phyloP scores from a whole-genome alignment of 2,113 vertebrate species.

The Ageneiosus marmoratus region DNA sequence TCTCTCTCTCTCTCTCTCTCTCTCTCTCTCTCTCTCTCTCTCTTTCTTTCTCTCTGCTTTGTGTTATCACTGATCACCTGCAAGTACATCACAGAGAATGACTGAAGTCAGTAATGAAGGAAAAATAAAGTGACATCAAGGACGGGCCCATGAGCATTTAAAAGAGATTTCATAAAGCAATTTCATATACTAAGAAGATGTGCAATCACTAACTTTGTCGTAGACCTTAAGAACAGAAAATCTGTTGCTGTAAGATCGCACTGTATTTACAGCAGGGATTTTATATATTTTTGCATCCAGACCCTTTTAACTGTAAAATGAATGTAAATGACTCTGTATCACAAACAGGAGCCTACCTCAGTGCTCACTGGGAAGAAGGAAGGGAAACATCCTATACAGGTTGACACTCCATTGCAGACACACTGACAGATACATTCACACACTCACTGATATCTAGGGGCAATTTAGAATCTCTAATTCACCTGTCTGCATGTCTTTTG shows the following conservation, averaged over 20 bases:
- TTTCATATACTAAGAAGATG: background rate
- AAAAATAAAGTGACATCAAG: background rate
- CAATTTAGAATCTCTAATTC: too few species aligned
- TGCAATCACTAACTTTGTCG: background rate
- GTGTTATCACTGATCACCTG: slow-evolving; percentile 6
- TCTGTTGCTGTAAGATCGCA: background rate
- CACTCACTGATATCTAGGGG: too few species aligned
- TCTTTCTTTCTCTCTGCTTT: background rate
- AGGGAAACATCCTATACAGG: too few species aligned
- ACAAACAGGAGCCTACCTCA: too few species aligned
- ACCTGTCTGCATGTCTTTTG: too few species aligned
- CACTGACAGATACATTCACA: too few species aligned
- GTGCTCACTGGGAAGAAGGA: too few species aligned
- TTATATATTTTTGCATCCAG: background rate
- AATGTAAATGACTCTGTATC: background rate
- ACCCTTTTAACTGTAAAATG: background rate
- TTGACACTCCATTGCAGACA: too few species aligned
- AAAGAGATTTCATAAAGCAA: background rate
- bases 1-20: background rate
- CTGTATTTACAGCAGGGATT: background rate
- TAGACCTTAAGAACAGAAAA: background rate
- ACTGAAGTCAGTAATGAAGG: background rate
- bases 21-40: background rate
- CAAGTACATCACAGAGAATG: background rate
- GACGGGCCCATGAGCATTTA: background rate